A percentile compares a stretch with the other conserved stretches of the same genome.
phyloP scores from a whole-genome alignment of 2,113 vertebrate genomes.

The Colius striatus region DNA sequence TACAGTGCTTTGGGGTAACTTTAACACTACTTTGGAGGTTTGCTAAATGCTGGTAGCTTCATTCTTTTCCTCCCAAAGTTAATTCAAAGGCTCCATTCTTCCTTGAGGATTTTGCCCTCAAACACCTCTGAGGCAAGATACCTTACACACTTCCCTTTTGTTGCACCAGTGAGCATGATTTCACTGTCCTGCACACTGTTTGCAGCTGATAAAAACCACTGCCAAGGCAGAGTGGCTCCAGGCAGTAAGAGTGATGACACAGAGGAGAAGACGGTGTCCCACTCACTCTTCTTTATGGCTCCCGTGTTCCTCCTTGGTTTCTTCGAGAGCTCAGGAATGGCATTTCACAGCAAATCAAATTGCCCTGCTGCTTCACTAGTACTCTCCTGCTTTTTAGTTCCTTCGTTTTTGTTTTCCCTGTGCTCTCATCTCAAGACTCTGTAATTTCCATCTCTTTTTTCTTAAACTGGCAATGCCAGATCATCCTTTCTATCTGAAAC shows the following conservation, averaged over 20 bases:
- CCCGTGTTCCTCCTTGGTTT: neutral
- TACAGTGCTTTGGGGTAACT: neutral
- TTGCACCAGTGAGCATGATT: neutral
- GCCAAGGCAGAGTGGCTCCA: neutral
- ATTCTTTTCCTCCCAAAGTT: neutral
- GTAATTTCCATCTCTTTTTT: conserved; percentile 14
- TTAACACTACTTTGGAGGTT: neutral
- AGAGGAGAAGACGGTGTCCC: neutral
- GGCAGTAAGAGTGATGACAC: neutral
- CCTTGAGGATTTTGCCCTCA: neutral
- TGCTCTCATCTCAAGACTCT: neutral
- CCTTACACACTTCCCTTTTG: neutral
- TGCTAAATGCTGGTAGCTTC: neutral
- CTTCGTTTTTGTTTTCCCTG: conserved; percentile 9
- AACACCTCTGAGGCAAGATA: neutral
- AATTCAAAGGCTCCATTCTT: neutral
- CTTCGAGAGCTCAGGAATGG: neutral
- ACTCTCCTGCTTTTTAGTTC: neutral
- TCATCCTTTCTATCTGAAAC: neutral
- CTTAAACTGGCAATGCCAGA: conserved; percentile 15
- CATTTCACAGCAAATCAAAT: conserved; percentile 25
- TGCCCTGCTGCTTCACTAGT: neutral
- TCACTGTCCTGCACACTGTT: neutral
- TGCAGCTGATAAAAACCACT: neutral
- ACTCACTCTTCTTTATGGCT: neutral